Evolutionary conservation across 2,113 vertebrate genomes (phyloP), one percentile per base, ranked within the genome.

Genomic region (Prionailurus bengalensis): DNA sequence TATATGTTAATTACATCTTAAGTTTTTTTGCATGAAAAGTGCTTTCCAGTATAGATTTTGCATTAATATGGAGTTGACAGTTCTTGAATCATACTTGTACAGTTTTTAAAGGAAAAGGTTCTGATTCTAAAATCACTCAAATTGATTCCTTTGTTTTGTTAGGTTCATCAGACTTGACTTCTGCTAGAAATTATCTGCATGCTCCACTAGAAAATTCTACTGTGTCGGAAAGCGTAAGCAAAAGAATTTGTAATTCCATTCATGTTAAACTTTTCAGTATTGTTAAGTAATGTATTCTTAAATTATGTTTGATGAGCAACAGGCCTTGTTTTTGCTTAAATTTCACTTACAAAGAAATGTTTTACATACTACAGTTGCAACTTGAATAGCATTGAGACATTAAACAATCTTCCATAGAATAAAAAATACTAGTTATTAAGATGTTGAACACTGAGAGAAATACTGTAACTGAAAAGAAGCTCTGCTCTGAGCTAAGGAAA

Each of bases 141-240:
- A 66, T 94, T 16, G 53, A 76, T 89, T 93, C 29, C 74, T 96
- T 96, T 94, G 17, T 95, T 97, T 97, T 95, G 15, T 83, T 96
- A 98, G 98, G 87, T 94, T 88, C 97, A 58, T 92, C 84, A 87
- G 95, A 97, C 48, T 90, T 98, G 92, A 79, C 70, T 82, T 84
- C 88, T 91, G 82, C 80, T 58, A 97, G 88, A 95, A 61, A 23
- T 82, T 45, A 83, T 92, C 8, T 5, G 42, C 84, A 96, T 15
- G 36, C 66, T 97, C 93, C 94, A 42, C 36, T 79, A 11, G 95
- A 91, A 97, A 98, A 90, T 78, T 66, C 92, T 0, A 0, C 21
- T 48, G 55, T 96, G 42, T 96, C 98, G 88, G 97, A 98, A 89
- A 96, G 83, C 91, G 99, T 99, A 98, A 98, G 98, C 93, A 90